A percentile compares a stretch with the other conserved stretches of the same genome.
Conservation (phyloP, 2,797 vertebrate species). For the Melanogrammus aeglefinus region DNA sequence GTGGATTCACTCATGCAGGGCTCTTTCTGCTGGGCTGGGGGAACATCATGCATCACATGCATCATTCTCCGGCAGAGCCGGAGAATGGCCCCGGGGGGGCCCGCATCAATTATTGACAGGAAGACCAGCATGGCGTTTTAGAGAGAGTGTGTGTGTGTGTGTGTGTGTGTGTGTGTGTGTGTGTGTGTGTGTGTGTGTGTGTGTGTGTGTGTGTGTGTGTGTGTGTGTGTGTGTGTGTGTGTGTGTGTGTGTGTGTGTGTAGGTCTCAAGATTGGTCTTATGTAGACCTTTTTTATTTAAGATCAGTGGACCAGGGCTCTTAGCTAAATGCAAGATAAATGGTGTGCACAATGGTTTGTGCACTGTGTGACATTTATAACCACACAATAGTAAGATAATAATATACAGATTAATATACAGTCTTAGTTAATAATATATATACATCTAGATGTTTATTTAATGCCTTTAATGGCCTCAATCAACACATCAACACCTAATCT, state of each 20-base stretch:
- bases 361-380: neutral
- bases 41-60: slow-evolving; percentile 10
- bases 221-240: slow-evolving; percentile 9
- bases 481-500: neutral
- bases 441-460: neutral
- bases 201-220: slow-evolving; percentile 10
- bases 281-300: neutral
- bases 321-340: neutral
- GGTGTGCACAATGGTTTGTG: neutral
- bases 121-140: slow-evolving; percentile 28
- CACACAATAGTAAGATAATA: neutral
- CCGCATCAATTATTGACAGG: slow-evolving; percentile 51
- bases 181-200: slow-evolving; percentile 21
- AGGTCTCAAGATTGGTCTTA: slow-evolving; percentile 11
- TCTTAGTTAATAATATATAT: neutral
- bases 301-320: neutral
- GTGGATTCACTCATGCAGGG: slow-evolving; percentile 21
- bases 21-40: slow-evolving; percentile 6
- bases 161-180: slow-evolving; percentile 20
- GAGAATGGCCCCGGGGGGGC: slow-evolving; percentile 17
- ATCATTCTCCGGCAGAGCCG: slow-evolving; percentile 6
- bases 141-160: slow-evolving; percentile 12
- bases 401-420: neutral
- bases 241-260: slow-evolving; percentile 17
- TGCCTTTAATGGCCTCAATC: neutral